A percentile compares a stretch with the other conserved stretches of the same genome.
Conservation (phyloP, 2,888 invertebrate species). For the Eremobia ochroleuca region DNA sequence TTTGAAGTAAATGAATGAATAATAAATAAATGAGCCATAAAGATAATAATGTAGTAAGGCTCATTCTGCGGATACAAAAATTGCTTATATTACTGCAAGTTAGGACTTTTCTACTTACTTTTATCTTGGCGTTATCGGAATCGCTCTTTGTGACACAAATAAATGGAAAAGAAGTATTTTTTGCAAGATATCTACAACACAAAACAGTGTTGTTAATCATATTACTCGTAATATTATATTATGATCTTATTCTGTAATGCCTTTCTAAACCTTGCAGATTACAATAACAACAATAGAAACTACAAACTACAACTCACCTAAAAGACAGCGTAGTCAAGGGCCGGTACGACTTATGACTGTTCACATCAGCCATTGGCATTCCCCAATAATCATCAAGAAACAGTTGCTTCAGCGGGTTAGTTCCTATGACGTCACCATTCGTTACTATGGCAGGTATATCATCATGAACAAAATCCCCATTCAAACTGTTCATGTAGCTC, state of each 20-base stretch:
- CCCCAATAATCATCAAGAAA: constrained; percentile 97
- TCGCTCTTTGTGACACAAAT: background rate
- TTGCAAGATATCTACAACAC: background rate
- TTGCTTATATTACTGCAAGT: background rate
- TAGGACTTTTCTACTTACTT: background rate
- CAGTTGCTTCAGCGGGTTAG: constrained; percentile 92
- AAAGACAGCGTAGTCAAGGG: constrained; percentile 96
- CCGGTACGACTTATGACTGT: constrained; percentile 96
- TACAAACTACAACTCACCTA: constrained; percentile 92
- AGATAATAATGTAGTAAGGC: background rate
- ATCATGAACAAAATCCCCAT: constrained; percentile 96
- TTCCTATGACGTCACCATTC: constrained; percentile 95
- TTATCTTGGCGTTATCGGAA: background rate
- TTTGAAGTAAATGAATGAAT: background rate
- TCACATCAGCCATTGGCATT: constrained; percentile 94
- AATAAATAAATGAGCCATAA: background rate
- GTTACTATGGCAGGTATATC: constrained; percentile 96
- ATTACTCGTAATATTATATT: too few species aligned
- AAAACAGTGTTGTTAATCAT: background rate
- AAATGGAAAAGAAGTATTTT: background rate
- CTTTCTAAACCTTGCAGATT: background rate
- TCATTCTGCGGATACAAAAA: background rate
- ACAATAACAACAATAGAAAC: background rate
- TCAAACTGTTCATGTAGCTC: constrained; percentile 94
- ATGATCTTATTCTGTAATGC: background rate